These are phyloP conservation scores for Chalcosyrphus nemorum DNA, from an alignment of 2,888 invertebrate genomes.

Conservation along the genomic window DNA sequence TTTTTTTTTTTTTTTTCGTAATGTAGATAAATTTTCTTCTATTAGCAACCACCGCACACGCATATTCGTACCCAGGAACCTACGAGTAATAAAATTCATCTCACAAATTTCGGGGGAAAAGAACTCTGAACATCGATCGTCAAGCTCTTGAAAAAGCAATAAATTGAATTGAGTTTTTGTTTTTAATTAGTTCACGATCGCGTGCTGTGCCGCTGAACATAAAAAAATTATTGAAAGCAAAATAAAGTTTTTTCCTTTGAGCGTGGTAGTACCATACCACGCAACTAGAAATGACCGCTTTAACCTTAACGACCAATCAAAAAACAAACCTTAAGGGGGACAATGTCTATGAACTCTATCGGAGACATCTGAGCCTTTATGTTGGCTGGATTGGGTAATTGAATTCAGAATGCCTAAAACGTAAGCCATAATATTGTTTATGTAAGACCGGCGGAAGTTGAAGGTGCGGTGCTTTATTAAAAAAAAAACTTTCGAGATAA, in stretches of 20 bases:
- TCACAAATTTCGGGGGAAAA: neutral
- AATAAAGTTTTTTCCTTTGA: slow-evolving; percentile 11
- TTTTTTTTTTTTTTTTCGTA: slow-evolving; percentile 5
- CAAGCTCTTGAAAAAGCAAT: slow-evolving; percentile 20
- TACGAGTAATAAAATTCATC: neutral
- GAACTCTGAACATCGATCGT: neutral
- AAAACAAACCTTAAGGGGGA: neutral
- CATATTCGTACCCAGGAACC: neutral
- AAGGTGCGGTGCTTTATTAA: slow-evolving; percentile 30
- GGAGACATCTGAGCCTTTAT: neutral
- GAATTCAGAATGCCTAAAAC: neutral
- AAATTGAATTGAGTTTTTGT: slow-evolving; percentile 37
- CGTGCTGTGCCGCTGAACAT: slow-evolving; percentile 31
- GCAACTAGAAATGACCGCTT: slow-evolving; percentile 41
- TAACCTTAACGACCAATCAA: neutral
- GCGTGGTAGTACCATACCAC: slow-evolving; percentile 26
- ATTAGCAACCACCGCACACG: slow-evolving; percentile 26
- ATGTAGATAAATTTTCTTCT: slow-evolving; percentile 53
- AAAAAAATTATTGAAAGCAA: slow-evolving; percentile 12
- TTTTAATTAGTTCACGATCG: slow-evolving; percentile 47
- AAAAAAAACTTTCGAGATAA: slow-evolving; percentile 31
- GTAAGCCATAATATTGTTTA: neutral
- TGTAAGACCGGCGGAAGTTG: slow-evolving; percentile 36
- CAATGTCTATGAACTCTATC: neutral
- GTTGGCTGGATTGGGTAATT: slow-evolving; percentile 4